Base-by-base conservation (phyloP, 2,113 vertebrate genomes). In the Osmerus mordax region DNA sequence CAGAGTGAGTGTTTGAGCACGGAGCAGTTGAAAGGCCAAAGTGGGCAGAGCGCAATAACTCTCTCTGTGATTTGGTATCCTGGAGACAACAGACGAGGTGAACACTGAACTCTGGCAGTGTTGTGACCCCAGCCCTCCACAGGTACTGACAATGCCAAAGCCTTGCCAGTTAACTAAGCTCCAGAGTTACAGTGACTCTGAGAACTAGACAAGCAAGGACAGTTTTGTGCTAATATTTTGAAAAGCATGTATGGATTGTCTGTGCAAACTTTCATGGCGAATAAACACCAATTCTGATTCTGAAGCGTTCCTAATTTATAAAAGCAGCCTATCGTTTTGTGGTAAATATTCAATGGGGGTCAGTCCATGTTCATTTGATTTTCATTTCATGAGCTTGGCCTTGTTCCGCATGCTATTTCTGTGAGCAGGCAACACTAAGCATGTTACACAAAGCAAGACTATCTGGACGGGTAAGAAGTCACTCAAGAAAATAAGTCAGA, bases 401-500 rank as follows among this genome's bases (percentile, higher is more conserved):
- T 87, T 87, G 84, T 86, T 87, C 83, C 73, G 64, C 73, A 76
- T 86, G 84, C 84, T 87, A 89, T 88, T 90, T 86, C 83, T 81
- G 85, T 83, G 78, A 80, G 72, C 71, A 85, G 83, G 85, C 84
- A 85, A 78, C 78, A 70, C 85, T 89, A 89, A 90, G 86, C 88
- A 86, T 69, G 86, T 88, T 90, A 91, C 72, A 72, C 83, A 29
- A 78, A 87, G 80, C 86, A 86, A 87, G 86, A 83, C 67, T 67
- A 81, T 90, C 89, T 84, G 83, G 79, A 89, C 80, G 81, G 74
- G 73, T 75, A 78, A 75, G 81, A 85, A 85, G 73, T 88, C 80
- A 84, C 81, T 87, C 75, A 83, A 80, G 81, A 83, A 86, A 86
- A 87, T 83, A 88, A 92, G 87, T 86, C 86, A 82, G 81, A 87